Conservation (phyloP, 2,888 invertebrate species). For the Dryadula phaetusa region DNA sequence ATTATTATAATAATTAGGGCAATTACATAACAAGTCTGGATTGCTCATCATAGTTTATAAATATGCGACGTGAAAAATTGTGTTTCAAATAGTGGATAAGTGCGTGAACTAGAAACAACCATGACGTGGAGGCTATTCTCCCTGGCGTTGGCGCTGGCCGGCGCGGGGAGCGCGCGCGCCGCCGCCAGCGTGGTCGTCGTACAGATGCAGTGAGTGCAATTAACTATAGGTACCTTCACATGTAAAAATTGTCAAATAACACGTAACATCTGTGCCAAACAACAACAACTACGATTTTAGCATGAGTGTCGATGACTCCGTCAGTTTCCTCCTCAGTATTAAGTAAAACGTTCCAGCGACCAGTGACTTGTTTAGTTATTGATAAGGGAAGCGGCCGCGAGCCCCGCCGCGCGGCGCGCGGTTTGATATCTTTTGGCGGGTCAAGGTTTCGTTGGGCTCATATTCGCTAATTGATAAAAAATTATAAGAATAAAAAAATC, state of each 20-base stretch:
- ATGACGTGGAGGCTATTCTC: background rate
- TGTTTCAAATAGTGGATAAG: background rate
- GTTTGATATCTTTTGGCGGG: slow-evolving; percentile 29
- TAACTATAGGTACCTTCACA: background rate
- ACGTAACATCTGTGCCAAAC: too few species aligned
- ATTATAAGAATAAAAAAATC: background rate
- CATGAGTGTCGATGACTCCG: background rate
- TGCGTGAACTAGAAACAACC: background rate
- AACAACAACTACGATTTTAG: background rate
- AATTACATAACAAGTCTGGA: background rate
- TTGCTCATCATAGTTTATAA: background rate
- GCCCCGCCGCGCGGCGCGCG: too few species aligned
- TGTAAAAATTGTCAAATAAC: background rate
- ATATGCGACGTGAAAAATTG: background rate
- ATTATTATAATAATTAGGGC: background rate
- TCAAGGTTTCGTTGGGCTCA: slow-evolving; percentile 30
- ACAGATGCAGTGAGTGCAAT: slow-evolving; percentile 56
- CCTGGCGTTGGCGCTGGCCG: background rate
- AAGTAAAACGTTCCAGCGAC: slow-evolving; percentile 5
- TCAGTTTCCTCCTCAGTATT: background rate
- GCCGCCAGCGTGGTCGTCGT: slow-evolving; percentile 55
- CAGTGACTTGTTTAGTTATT: slow-evolving; percentile 4
- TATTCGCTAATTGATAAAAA: slow-evolving; percentile 33
- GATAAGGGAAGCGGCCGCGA: slow-evolving; percentile 23
- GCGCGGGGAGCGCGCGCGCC: slow-evolving; percentile 41